Base-by-base conservation (phyloP, 2,113 vertebrate genomes). In the Ptychochromis oligacanthus region DNA sequence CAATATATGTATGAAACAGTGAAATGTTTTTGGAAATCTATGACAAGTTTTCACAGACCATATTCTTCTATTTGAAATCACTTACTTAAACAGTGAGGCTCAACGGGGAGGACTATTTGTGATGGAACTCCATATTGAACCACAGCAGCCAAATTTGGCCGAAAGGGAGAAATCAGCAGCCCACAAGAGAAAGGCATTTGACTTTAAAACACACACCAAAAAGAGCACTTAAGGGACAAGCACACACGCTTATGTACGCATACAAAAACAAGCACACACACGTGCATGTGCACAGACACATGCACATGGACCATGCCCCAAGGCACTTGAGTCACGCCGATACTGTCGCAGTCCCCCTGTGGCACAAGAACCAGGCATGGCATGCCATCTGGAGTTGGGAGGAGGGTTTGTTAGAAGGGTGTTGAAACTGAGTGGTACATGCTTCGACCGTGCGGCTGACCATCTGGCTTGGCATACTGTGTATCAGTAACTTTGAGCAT, bases 381-480 rank as follows among this genome's bases (percentile, higher is more conserved):
- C 88, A 84, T 90, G 92, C 94, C 94, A 95, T 95, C 94, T 95
- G 94, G 93, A 94, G 92, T 17, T 76, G 79, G 91, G 87, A 92
- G 87, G 89, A 89, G 86, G 80, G 88, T 93, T 93, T 94, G 91
- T 93, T 92, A 75, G 88, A 91, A 85, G 90, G 85, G 90, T 92
- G 93, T 94, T 92, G 89, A 90, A 93, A 87, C 87, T 46, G 81
- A 94, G 88, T 86, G 88, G 87, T 94, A 91, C 93, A 94, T 91
- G 90, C 92, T 90, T 93, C 86, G 77, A 92, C 90, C 91, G 89
- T 93, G 91, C 88, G 92, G 92, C 87, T 90, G 88, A 92, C 95
- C 94, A 95, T 96, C 95, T 96, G 94, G 89, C 92, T 93, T 87
- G 91, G 93, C 92, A 93, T 90, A 89, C 87, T 87, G 88, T 78